Base-by-base conservation (phyloP, 2,113 vertebrate species). In the Cyanoliseus patagonus region DNA sequence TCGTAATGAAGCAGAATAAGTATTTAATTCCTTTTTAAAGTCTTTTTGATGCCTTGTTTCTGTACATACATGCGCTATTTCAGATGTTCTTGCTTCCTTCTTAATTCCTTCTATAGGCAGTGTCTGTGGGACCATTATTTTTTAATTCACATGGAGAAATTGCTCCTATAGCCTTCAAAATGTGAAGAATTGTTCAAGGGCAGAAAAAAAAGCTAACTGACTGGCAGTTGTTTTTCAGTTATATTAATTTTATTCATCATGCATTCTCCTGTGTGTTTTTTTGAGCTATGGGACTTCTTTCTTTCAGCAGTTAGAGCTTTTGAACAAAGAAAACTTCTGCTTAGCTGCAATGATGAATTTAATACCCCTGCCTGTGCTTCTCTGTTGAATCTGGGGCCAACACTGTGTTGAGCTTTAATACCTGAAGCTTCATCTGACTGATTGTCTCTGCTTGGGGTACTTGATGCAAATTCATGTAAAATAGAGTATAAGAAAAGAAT, bases 181-280 rank as follows among this genome's bases (percentile, higher is more conserved):
- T 79, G 12, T 76, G 88, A 92, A 88, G 80, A 92, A 93, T 93
- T 13, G 25, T 96, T 93, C 74, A 96, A 94, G 86, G 91, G 70
- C 84, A 96, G 94, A 85, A 91, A 95, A 92, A 95, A 95, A 94
- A 68, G 64, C 88, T 75, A 63, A 96, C 79, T 87, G 81, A 89
- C 86, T 91, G 75, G 88, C 74, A 79, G 86, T 87, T 96, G 92
- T 79, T 94, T 96, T 93, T 72, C 86, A 76, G 47, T 84, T 85
- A 30, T 81, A 93, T 91, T 94, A 92, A 86, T 94, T 94, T 94
- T 92, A 85, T 95, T 96, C 85, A 62, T 94, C 88, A 89, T 94
- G 46, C 91, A 74, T 91, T 95, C 92, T 94, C 77, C 59, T 75
- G 46, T 57, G 82, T 35, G 75, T 88, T 79, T 93, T 85, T 78